Percentiles rank a stretch among this genome's conserved stretches.
Evolutionary conservation across 2,797 vertebrate species (phyloP).

Genomic region (Phoebastria nigripes): DNA sequence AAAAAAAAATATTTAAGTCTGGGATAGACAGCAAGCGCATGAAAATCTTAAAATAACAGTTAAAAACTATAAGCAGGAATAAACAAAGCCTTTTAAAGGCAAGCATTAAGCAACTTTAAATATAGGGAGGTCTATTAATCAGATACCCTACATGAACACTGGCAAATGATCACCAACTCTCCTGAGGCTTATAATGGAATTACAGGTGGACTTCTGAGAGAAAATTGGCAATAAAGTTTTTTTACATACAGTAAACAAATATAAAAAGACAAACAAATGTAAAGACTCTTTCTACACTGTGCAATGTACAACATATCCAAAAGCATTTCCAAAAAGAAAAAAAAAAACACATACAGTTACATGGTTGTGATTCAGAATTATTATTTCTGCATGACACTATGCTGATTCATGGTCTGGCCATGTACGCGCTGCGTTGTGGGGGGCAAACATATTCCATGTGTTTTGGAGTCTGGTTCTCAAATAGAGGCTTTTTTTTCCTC

Average conservation of each 20-base stretch:
- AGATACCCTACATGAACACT: background rate
- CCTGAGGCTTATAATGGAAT: background rate
- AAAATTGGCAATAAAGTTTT: background rate
- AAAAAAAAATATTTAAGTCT: background rate
- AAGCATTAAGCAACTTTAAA: background rate
- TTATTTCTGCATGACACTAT: background rate
- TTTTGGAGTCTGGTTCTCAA: background rate
- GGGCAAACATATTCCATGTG: background rate
- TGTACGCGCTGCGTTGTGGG: accelerated
- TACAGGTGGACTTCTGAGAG: background rate
- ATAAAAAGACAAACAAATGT: background rate
- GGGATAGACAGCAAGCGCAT: background rate
- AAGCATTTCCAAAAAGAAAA: background rate
- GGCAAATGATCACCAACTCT: background rate
- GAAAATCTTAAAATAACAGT: background rate
- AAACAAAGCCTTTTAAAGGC: background rate
- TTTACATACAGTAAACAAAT: background rate
- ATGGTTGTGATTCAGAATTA: background rate
- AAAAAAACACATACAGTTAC: background rate
- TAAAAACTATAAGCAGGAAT: background rate
- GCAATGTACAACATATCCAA: background rate
- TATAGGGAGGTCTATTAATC: background rate
- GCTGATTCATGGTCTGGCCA: background rate
- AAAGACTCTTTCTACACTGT: background rate
- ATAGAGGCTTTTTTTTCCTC: background rate